Evolutionary conservation across 1,140 invertebrate species (phyloP).

Genomic region (Drosophila eugracilis): DNA sequence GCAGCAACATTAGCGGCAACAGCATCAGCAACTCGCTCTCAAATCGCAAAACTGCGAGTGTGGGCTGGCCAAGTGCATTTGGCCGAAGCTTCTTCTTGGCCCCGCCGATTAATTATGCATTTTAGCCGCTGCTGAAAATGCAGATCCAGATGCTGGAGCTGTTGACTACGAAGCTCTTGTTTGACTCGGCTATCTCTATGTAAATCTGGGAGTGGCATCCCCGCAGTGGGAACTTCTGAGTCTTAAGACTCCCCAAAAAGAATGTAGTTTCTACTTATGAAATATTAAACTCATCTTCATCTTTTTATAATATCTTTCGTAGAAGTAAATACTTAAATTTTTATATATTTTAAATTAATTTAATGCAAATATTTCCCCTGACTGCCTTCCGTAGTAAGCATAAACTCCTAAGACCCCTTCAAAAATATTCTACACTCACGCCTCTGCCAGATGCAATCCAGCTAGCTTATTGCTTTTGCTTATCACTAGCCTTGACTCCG

Average conservation of each 20-base stretch:
- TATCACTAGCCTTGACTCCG: constrained; percentile 52
- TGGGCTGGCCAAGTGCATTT: constrained; percentile 19
- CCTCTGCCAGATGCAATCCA: constrained; percentile 11
- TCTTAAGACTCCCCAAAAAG: neutral
- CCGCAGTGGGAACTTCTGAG: neutral
- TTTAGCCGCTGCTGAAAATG: constrained; percentile 58
- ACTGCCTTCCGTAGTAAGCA: no score
- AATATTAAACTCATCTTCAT: no score
- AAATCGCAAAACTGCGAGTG: constrained; percentile 31
- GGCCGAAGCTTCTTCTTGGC: constrained; percentile 24
- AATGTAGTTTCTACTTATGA: neutral
- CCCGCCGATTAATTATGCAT: constrained; percentile 76
- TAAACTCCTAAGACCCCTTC: neutral
- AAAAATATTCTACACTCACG: neutral
- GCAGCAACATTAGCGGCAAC: constrained; percentile 5
- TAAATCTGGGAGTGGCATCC: constrained; percentile 13
- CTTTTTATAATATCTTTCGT: no score
- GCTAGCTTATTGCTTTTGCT: constrained; percentile 42
- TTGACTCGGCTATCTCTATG: constrained; percentile 3
- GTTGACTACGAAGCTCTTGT: constrained; percentile 22
- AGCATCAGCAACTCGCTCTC: constrained; percentile 30
- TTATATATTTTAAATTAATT: no score
- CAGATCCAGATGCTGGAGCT: constrained; percentile 24
- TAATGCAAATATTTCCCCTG: no score
- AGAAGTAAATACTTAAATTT: no score